Evolutionary conservation across 1,140 invertebrate genomes (phyloP).

Genomic region (Drosophila erecta): DNA sequence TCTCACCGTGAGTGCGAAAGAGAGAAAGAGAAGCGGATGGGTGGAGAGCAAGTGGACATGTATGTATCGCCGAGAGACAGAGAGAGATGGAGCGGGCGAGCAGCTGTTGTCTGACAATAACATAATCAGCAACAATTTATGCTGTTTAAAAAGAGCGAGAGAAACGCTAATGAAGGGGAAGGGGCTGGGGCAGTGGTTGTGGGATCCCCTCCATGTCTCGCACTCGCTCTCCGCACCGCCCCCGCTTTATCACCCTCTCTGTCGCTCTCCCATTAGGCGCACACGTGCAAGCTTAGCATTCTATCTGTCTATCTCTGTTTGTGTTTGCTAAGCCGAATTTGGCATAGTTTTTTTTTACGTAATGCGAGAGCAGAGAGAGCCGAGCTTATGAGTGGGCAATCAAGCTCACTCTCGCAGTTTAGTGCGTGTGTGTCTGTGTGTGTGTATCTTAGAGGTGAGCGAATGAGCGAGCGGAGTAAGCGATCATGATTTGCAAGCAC

Average conservation of each 20-base stretch:
- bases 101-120: constrained; percentile 71
- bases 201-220: not conserved
- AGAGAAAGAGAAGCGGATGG: constrained; percentile 9
- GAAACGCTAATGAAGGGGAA: constrained; percentile 45
- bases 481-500: constrained; percentile 64
- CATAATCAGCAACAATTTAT: constrained; percentile 76
- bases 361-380: constrained; percentile 52
- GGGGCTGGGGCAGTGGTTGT: not conserved
- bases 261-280: constrained; percentile 15
- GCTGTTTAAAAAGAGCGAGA: constrained; percentile 36
- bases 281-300: constrained; percentile 60
- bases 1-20: constrained; percentile 17
- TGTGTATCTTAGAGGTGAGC: constrained; percentile 7
- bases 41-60: constrained; percentile 18
- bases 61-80: not conserved
- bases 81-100: constrained; percentile 24
- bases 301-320: constrained; percentile 37
- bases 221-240: not conserved
- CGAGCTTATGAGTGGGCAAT: constrained; percentile 49
- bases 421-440: constrained; percentile 13
- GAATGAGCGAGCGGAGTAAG: constrained; percentile 12
- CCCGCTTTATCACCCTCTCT: constrained; percentile 9
- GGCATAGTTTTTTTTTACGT: constrained; percentile 77
- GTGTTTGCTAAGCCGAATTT: constrained; percentile 68
- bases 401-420: constrained; percentile 11